A percentile compares a stretch with the other conserved stretches of the same genome.
phyloP scores from a whole-genome alignment of 2,888 invertebrate genomes.

The Sipunculus nudus region DNA sequence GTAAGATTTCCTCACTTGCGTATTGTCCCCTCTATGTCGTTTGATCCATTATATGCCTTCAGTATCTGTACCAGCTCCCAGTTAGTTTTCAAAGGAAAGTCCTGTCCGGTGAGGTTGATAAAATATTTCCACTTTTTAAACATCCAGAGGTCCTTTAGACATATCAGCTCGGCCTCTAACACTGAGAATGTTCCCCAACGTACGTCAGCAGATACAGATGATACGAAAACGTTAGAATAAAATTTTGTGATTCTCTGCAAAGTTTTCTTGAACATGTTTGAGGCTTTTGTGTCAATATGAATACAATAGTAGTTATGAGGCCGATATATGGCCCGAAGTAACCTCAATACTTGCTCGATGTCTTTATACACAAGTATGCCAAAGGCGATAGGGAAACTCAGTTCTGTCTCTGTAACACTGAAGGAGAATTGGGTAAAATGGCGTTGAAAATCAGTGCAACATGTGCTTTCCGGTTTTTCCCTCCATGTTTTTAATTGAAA shows the following conservation, averaged over 20 bases:
- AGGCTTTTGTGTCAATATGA: constrained; percentile 48
- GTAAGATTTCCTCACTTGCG: no score
- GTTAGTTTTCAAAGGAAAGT: constrained; percentile 55
- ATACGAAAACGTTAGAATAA: constrained; percentile 50
- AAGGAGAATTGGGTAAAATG: no score
- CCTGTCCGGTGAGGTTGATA: constrained; percentile 54
- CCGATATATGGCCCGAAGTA: constrained; percentile 31
- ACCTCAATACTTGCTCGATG: constrained; percentile 24
- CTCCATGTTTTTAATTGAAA: no score
- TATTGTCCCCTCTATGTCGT: constrained; percentile 51
- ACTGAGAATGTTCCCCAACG: constrained; percentile 47
- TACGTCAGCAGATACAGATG: constrained; percentile 39
- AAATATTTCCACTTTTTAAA: constrained; percentile 49
- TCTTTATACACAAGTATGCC: constrained; percentile 43
- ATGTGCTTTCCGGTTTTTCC: no score
- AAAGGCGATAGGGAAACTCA: constrained; percentile 46
- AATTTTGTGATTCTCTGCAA: constrained; percentile 40
- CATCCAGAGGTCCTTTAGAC: constrained; percentile 43
- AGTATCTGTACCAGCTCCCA: constrained; percentile 52
- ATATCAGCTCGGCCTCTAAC: constrained; percentile 51
- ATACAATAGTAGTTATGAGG: constrained; percentile 53
- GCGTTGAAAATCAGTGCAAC: no score
- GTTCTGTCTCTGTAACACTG: constrained; percentile 33
- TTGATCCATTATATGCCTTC: constrained; percentile 47
- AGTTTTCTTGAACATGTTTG: constrained; percentile 17